Conservation (phyloP, 2,888 invertebrate genomes). For the Cyaniris semiargus region DNA sequence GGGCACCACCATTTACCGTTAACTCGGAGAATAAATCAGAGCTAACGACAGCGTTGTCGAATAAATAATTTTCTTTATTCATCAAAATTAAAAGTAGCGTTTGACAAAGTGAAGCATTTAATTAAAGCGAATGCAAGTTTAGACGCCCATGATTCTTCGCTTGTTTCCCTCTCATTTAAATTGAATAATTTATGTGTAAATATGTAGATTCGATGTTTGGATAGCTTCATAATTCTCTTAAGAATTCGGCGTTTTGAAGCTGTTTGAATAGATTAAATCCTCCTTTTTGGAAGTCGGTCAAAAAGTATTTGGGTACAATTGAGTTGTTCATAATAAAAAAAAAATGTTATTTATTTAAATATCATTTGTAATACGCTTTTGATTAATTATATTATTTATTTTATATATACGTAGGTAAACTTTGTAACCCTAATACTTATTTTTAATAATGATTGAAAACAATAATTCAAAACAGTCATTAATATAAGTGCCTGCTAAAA, state of each 20-base stretch:
- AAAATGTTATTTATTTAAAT: too few species aligned
- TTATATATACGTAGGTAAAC: too few species aligned
- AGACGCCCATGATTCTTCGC: conserved; percentile 51
- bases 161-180: not conserved
- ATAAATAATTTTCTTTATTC: conserved; percentile 79
- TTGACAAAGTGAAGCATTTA: conserved; percentile 74
- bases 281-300: too few species aligned
- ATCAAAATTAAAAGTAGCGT: conserved; percentile 78
- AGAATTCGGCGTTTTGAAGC: not conserved
- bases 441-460: too few species aligned
- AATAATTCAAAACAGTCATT: not conserved
- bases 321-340: too few species aligned
- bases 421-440: too few species aligned
- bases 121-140: conserved; percentile 70
- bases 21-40: conserved; percentile 72
- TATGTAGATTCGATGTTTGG: not conserved
- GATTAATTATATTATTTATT: too few species aligned
- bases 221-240: not conserved
- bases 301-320: not conserved
- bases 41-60: conserved; percentile 70
- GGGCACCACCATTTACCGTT: conserved; percentile 60
- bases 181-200: not conserved
- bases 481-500: not conserved
- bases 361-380: too few species aligned
- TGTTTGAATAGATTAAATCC: too few species aligned